A percentile compares a stretch with the other conserved stretches of the same genome.
These are phyloP conservation scores for Melanotaenia boesemani DNA, from an alignment of 2,797 vertebrate species.

Conservation along the genomic window DNA sequence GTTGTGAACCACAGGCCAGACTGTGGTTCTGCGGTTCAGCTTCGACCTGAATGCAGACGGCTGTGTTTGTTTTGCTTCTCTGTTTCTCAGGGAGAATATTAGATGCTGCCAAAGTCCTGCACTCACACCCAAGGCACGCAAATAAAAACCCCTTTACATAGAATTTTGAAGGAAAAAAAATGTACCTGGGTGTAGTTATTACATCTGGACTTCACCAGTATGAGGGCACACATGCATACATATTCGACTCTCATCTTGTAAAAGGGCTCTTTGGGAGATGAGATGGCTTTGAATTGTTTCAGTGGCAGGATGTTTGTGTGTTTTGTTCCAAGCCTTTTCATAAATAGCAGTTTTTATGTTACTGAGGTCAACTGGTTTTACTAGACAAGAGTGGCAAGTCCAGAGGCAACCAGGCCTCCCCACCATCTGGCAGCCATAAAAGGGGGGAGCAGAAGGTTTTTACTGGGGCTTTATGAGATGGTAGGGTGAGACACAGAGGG, in stretches of 20 bases:
- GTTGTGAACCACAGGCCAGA: conserved; percentile 78
- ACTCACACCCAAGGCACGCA: conserved; percentile 80
- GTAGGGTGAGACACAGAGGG: conserved; percentile 78
- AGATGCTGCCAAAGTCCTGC: conserved; percentile 73
- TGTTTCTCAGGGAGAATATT: conserved; percentile 79
- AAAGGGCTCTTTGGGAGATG: conserved; percentile 79
- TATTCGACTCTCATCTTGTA: conserved; percentile 67
- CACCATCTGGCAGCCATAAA: conserved; percentile 87
- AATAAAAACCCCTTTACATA: conserved; percentile 68
- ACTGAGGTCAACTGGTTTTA: conserved; percentile 85
- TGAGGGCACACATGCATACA: conserved; percentile 38
- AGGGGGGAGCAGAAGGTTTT: conserved; percentile 80
- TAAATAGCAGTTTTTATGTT: conserved; percentile 83
- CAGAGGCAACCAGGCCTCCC: conserved; percentile 83
- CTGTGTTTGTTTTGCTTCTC: conserved; percentile 81
- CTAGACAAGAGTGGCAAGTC: conserved; percentile 85
- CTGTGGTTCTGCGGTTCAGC: conserved; percentile 73
- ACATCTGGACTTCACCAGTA: conserved; percentile 65
- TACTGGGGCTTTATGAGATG: conserved; percentile 81
- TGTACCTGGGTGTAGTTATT: conserved; percentile 76
- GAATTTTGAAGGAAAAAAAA: conserved; percentile 36
- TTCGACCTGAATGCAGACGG: conserved; percentile 77
- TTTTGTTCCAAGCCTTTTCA: conserved; percentile 81
- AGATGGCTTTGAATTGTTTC: conserved; percentile 74
- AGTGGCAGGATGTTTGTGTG: conserved; percentile 80